phyloP scores from a whole-genome alignment of 2,113 vertebrate genomes.

The Microtus pennsylvanicus region DNA sequence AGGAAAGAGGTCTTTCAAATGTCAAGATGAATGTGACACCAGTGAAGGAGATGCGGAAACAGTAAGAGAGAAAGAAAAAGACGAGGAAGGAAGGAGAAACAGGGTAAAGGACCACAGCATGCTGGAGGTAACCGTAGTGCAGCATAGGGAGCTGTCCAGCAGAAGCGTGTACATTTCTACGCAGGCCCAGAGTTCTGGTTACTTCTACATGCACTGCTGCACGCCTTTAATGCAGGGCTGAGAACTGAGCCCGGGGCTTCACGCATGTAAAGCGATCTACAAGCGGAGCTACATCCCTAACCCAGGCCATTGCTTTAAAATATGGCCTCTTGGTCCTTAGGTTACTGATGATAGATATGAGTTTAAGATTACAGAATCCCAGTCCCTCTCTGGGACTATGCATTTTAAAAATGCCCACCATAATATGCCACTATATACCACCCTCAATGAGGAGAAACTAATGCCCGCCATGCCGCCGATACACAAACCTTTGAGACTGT shows the following conservation, averaged over 20 bases:
- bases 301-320: background rate
- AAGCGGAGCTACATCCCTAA: background rate
- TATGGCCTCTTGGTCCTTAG: background rate
- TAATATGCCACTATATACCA: background rate
- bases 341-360: background rate
- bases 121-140: rapidly evolving
- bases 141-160: background rate
- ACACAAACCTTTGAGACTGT: background rate
- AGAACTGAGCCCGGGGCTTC: background rate
- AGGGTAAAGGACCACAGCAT: background rate
- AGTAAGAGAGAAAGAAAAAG: background rate
- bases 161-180: background rate
- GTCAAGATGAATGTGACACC: background rate
- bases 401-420: background rate
- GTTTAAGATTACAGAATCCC: background rate
- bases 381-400: background rate
- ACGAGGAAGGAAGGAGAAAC: background rate
- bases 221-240: too few relatives aligned
- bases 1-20: background rate
- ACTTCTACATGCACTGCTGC: too few relatives aligned
- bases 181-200: background rate
- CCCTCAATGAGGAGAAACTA: background rate
- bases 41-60: background rate
- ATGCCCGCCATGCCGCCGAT: rapidly evolving
- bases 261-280: background rate